Base-by-base conservation (phyloP, 2,797 vertebrate genomes). In the Sebastiscus albofasciatus region DNA sequence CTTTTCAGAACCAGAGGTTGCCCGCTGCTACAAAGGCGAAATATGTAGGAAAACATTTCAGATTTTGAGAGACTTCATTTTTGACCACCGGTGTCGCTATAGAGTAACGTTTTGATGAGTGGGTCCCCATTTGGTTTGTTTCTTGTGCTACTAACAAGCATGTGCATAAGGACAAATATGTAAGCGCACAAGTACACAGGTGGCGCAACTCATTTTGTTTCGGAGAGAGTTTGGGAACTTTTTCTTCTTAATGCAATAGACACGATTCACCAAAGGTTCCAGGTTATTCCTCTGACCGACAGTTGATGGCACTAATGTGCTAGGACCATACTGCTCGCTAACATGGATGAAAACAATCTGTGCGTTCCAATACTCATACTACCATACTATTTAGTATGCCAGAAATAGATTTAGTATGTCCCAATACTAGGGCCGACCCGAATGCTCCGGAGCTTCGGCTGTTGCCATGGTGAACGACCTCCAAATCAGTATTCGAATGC, bases 21-120 rank as follows among this genome's bases (percentile, higher is more conserved):
- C 36, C 36, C 0, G 0, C 36, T 39, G 36, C 36, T 2, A 14
- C 36, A 39, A 14, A 39, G 36, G 0, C 2, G 14, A 46, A 58
- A 49, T 0, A 74, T 36, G 0, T 13, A 20, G 1, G 20, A 36
- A 31, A 20, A 60, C 24, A 27, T 58, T 26, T 58, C 3, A 58
- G 24, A 27, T 27, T 58, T 58, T 58, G 55, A 58, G 0, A 27
- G 16, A 46, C 14, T 46, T 46, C 0, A 46, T 1, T 46, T 46
- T 46, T 46, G 3, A 46, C 52, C 52, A 12, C 54, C 22, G 54
- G 54, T 24, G 39, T 42, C 39, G 39, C 39, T 14, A 6, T 42
- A 3, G 59, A 33, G 29, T 5, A 33, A 46, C 12, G 5, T 34
- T 33, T 61, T 61, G 54, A 24, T 61, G 29, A 4, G 8, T 61